Evolutionary conservation across 2,888 invertebrate genomes (phyloP), one percentile per base, ranked within the genome.

Genomic region (Orthosia cruda): DNA sequence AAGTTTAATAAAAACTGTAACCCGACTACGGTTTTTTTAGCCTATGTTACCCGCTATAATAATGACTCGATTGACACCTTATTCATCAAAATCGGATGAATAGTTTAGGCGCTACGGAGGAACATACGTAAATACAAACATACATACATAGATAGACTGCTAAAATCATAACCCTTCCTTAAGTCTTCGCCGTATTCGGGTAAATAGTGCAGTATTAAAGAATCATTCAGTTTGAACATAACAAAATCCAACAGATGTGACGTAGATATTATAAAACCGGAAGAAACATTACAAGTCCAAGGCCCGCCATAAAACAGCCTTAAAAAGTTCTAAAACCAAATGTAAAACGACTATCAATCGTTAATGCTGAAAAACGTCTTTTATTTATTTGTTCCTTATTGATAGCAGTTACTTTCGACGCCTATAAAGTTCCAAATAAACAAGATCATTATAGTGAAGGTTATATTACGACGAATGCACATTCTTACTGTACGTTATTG

Each of bases 261-360:
- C 40, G 40, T 40, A 40, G 40, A 32, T 58, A 58, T 18, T 52
- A 13, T 62, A 12, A 58, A 52, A 32, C 9, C 47, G 50, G 18
- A 63, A 72, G 13, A 58, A 45, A 57, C 15, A 63, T 74, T 61
- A 67, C 45, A 73, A 78, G 69, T 55, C 62, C 58, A 74, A 63
- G 59, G 40, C 62, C 52, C 58, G 12, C 59, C 16, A 72, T 84
- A 84, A 81, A 82, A 74, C 4, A 32, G 73, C 67, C 63, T 78
- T 82, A 76, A 80, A 81, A 80, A 64, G 70, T 75, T 65, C 73
- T 78, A 77, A 86, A 83, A 78, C 49, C 62, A 72, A 84, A 77
- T 78, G 70, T 79, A 80, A 85, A 79, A 62, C 68, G 68, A 79
- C 72, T 20, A 55, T 58, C 64, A 80, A 74, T 50, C 50, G 57